Base-by-base conservation (phyloP, 2,888 invertebrate genomes). In the Quadroppia sp. region DNA sequence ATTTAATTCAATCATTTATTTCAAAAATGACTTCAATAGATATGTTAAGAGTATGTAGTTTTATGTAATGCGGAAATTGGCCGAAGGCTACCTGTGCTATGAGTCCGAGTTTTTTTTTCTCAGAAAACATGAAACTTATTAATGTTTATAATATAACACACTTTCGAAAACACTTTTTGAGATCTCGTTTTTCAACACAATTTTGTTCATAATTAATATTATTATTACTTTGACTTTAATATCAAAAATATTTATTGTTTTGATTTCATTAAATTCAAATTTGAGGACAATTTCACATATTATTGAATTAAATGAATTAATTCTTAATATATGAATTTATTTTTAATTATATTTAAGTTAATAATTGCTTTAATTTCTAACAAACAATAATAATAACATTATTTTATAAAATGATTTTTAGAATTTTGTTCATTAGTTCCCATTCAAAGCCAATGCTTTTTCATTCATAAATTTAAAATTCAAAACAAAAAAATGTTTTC, bases 21-120 rank as follows among this genome's bases (percentile, higher is more conserved):
- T 56, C 7, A 28, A 25, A 53, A 56, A 56, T 28, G 15, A 28
- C 28, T 30, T 30, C 30, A 56, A 30, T 56, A 56, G 25, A 56
- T 56, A 56, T 56, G 56, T 56, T 7, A 56, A 56, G 56, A 30
- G 17, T 56, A 23, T 28, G 20, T 50, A 50, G 20, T 50, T 30
- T 30, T 56, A 56, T 56, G 30, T 56, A 56, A 56, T 56, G 56
- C 56, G 56, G 56, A 56, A 56, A 56, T 56, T 56, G 11, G 28
- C 56, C 56, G 56, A 56, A 56, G 30, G 56, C 56, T 56, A 56
- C n/a, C n/a, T n/a, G 30, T n/a, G 28, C 28, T 56, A 13, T 25
- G 13, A 56, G 30, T 56, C 25, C 25, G 30, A 56, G 30, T 56
- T 30, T 56, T n/a, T n/a, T n/a, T n/a, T 53, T 56, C 17, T 4